These are phyloP conservation scores for Heliconius congener DNA, from an alignment of 1,140 invertebrate genomes.

Conservation along the genomic window DNA sequence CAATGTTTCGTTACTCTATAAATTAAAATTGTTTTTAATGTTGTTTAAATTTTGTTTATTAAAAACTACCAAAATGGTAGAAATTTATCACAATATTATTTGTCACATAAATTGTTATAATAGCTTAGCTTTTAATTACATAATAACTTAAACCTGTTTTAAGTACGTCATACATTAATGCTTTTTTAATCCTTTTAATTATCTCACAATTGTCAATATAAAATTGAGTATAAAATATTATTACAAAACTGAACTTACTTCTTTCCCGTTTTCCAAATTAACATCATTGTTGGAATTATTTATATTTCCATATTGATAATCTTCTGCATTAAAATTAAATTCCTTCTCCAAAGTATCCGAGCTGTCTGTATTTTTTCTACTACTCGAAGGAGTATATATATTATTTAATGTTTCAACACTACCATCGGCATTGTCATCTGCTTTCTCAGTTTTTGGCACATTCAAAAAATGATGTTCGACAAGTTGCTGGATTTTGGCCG, in stretches of 20 bases:
- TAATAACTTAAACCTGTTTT: too few relatives aligned
- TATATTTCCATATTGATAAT: slow-evolving; percentile 56
- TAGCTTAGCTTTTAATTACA: neutral
- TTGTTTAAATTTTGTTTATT: neutral
- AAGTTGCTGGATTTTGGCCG: slow-evolving; percentile 70
- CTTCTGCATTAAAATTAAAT: slow-evolving; percentile 65
- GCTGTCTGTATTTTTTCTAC: slow-evolving; percentile 71
- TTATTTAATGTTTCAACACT: slow-evolving; percentile 66
- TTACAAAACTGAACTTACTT: slow-evolving; percentile 44
- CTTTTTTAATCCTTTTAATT: neutral
- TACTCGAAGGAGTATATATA: slow-evolving; percentile 60
- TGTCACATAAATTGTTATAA: neutral
- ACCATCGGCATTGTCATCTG: slow-evolving; percentile 34
- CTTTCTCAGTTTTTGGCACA: slow-evolving; percentile 57
- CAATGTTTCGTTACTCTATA: neutral
- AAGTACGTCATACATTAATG: too few relatives aligned
- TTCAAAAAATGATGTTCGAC: slow-evolving; percentile 69
- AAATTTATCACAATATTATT: slow-evolving; percentile 7
- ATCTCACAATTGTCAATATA: too few relatives aligned
- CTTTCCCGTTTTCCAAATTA: slow-evolving; percentile 52
- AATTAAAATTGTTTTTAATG: neutral
- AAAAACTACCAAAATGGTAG: slow-evolving; percentile 32
- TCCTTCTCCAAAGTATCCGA: slow-evolving; percentile 73
- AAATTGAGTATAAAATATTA: neutral
- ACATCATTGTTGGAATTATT: slow-evolving; percentile 46